phyloP scores from a whole-genome alignment of 2,888 invertebrate species.

The Apamea monoglypha region DNA sequence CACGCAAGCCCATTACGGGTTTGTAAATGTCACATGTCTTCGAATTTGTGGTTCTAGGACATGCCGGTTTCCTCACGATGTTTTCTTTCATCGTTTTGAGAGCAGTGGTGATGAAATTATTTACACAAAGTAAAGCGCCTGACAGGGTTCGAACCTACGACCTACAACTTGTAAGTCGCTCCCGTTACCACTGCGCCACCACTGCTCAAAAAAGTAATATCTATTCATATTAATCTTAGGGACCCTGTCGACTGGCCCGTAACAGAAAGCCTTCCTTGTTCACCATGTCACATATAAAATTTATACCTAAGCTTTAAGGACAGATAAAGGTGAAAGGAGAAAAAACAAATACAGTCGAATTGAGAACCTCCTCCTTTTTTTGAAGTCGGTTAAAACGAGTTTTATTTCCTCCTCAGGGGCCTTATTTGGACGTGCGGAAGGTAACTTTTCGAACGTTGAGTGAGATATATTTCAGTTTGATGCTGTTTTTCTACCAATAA shows the following conservation, averaged over 20 bases:
- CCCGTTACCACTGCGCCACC: too few relatives aligned
- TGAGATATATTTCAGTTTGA: constrained; percentile 48
- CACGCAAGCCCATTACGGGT: too few relatives aligned
- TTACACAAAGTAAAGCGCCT: too few relatives aligned
- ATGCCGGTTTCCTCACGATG: too few relatives aligned
- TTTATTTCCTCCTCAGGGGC: constrained; percentile 46
- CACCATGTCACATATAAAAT: constrained; percentile 45
- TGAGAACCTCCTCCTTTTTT: too few relatives aligned
- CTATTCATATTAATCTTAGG: neutral
- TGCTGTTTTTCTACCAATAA: constrained; percentile 35
- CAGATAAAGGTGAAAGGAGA: constrained; percentile 27
- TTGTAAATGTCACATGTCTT: too few relatives aligned
- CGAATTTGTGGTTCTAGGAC: too few relatives aligned
- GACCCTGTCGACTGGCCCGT: neutral
- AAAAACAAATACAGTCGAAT: constrained; percentile 1
- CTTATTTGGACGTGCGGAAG: constrained; percentile 29
- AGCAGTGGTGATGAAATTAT: too few relatives aligned
- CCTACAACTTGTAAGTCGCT: too few relatives aligned
- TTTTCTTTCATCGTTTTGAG: too few relatives aligned
- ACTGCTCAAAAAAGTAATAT: neutral
- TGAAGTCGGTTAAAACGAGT: neutral
- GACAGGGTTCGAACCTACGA: too few relatives aligned
- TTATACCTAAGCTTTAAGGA: constrained; percentile 44
- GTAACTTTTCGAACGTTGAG: constrained; percentile 38
- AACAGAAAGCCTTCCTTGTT: constrained; percentile 16